phyloP scores from a whole-genome alignment of 1,140 invertebrate species.

The Hydropsyche tenuis region DNA sequence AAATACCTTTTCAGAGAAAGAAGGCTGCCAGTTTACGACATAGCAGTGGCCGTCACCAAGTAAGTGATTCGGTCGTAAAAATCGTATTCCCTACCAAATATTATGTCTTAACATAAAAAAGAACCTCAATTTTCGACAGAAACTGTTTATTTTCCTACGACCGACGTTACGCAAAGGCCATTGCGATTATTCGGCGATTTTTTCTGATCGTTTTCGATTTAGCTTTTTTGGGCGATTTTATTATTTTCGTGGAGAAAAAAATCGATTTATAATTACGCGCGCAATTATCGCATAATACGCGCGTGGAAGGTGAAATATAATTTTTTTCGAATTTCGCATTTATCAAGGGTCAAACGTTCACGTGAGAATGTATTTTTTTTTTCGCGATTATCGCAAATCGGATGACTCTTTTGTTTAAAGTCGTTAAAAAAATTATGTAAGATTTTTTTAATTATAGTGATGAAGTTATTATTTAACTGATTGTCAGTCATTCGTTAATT shows the following conservation, averaged over 20 bases:
- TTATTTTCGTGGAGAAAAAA: neutral
- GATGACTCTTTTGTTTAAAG: neutral
- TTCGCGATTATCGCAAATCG: no score
- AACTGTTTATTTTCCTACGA: neutral
- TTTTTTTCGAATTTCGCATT: no score
- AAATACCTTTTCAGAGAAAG: constrained; percentile 95
- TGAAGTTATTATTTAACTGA: no score
- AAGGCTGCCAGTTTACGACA: constrained; percentile 91
- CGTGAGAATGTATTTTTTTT: neutral
- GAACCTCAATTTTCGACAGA: neutral
- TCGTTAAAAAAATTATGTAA: no score
- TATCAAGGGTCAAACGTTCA: constrained; percentile 4
- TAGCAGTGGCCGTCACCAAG: constrained; percentile 95
- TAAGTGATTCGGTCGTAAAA: constrained; percentile 62
- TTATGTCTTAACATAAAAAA: neutral
- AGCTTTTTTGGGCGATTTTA: no score
- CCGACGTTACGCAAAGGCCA: neutral
- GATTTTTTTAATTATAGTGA: no score
- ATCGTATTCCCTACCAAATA: neutral
- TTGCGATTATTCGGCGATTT: neutral
- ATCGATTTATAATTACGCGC: constrained; percentile 1
- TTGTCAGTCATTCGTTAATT: no score
- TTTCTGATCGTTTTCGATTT: no score
- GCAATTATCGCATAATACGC: neutral
- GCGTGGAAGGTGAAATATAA: constrained; percentile 15